Base-by-base conservation (phyloP, 2,888 invertebrate genomes). In the Mesorhabditis sp. region DNA sequence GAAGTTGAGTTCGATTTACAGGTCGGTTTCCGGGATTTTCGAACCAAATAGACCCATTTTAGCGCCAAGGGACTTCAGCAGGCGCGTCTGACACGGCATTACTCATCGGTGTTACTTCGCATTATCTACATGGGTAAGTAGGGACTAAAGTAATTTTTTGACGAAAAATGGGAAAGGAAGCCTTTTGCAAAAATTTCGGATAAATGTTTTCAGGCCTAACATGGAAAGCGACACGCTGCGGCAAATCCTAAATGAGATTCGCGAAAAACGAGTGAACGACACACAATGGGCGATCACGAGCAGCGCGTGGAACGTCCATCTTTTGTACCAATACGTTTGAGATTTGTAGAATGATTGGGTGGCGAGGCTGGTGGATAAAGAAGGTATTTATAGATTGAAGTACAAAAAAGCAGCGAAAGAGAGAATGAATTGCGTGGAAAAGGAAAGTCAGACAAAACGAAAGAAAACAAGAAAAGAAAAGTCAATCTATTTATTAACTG, bases 251-350 rank as follows among this genome's bases (percentile, higher is more conserved):
- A 15, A 10, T 7, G 41, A 63, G 63, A 7, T 63, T 13, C 1
- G 61, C 65, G 28, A 71, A 65, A 44, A 67, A 71, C 4, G 72
- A 43, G 66, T 69, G 58, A 66, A 68, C 44, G 63, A 66, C 15
- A 67, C 69, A 28, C 10, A 69, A 45, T 80, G 80, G 80, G 76
- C 79, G 4, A 76, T 79, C 13, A 80, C 79, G 5, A 76, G 79
- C 13, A 76, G 74, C 64, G 73, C 76, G 7, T 80, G 80, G 80
- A 76, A 76, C 67, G 78, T 77, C 42, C 77, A 80, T 73, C 71
- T 79, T 61, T 65, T 80, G 66, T 77, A 76, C 58, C 71, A 73
- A 65, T 77, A 76, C 58, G 58, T 50, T 50, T 50, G n/a, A 50
- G 28, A 28, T 28, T 28, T 28, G 28, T 28, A 28, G 28, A 28